These are phyloP conservation scores for Sceloporus tristichus DNA, from an alignment of 2,113 vertebrate species.

Conservation along the genomic window DNA sequence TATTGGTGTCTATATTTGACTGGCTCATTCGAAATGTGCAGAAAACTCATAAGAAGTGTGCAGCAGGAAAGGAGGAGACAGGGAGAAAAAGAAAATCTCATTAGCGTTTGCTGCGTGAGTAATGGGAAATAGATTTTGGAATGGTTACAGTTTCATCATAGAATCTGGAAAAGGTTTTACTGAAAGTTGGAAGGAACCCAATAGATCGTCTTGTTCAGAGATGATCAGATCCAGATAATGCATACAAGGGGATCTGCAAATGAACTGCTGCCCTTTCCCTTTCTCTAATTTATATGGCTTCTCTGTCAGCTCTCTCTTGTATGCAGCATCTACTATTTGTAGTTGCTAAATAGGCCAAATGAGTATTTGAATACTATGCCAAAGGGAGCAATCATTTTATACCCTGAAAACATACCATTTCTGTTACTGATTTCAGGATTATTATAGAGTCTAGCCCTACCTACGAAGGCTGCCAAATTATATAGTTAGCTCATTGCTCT, in stretches of 20 bases:
- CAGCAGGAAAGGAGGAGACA: background rate
- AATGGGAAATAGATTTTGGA: background rate
- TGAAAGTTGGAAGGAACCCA: background rate
- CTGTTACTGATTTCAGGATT: background rate
- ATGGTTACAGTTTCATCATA: background rate
- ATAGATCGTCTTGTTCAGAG: background rate
- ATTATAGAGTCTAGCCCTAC: constrained; percentile 13
- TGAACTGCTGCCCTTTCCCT: background rate
- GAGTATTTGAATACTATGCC: background rate
- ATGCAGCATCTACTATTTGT: background rate
- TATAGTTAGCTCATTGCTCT: constrained; percentile 30
- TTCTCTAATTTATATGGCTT: background rate
- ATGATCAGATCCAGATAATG: background rate
- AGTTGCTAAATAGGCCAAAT: constrained; percentile 28
- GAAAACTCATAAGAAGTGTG: too few relatives aligned
- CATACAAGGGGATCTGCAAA: background rate
- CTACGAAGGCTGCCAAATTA: constrained; percentile 22
- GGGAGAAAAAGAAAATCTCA: background rate
- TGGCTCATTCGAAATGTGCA: background rate
- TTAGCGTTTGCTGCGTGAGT: background rate
- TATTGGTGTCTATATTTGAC: background rate
- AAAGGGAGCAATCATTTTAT: background rate
- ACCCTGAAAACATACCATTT: background rate
- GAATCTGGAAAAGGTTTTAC: background rate
- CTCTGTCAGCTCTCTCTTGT: background rate